phyloP scores from a whole-genome alignment of 1,140 invertebrate genomes.

The Aphaenogaster ashmeadi region DNA sequence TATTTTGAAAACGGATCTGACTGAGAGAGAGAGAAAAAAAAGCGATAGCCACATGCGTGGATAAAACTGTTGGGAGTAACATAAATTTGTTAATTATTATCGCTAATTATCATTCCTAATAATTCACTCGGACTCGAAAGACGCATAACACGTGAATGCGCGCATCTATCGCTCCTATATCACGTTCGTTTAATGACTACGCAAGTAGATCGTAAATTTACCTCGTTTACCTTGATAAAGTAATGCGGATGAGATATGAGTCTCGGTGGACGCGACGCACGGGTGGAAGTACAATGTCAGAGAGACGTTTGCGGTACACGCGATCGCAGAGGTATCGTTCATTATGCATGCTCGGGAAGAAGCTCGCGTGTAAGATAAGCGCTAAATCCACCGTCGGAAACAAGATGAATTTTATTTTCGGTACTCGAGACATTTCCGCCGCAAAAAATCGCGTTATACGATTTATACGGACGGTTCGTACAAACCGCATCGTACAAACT shows the following conservation, averaged over 20 bases:
- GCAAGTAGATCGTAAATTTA: constrained; percentile 72
- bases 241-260: constrained; percentile 73
- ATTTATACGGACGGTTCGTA: neutral
- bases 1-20: neutral
- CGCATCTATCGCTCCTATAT: constrained; percentile 26
- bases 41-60: too few species aligned
- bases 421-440: neutral
- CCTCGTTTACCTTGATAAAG: constrained; percentile 72
- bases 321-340: constrained; percentile 13
- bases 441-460: neutral
- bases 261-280: constrained; percentile 48
- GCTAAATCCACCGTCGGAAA: neutral
- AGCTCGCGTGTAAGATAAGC: neutral
- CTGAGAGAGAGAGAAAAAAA: neutral
- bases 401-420: neutral
- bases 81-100: neutral
- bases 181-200: constrained; percentile 57
- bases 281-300: constrained; percentile 49
- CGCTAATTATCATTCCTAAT: neutral
- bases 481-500: neutral
- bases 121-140: constrained; percentile 69
- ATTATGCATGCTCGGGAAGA: constrained; percentile 36
- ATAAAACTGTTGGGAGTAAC: neutral
- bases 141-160: constrained; percentile 40
- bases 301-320: neutral